Percentiles rank a stretch among this genome's conserved stretches.
Conservation (phyloP, 2,888 invertebrate species). For the Fragum whitleyi region DNA sequence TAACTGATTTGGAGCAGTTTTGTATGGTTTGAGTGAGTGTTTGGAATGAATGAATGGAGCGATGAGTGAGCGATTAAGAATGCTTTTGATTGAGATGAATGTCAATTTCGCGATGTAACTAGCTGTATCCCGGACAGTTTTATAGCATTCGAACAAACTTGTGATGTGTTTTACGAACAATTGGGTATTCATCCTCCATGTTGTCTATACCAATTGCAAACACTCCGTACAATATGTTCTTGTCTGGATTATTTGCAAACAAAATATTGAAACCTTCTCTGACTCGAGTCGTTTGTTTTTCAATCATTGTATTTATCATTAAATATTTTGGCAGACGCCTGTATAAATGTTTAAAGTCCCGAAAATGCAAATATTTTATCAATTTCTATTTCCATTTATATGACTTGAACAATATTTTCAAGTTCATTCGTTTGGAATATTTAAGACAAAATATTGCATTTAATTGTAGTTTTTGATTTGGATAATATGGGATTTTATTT, state of each 20-base stretch:
- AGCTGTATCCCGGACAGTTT: no score
- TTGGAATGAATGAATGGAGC: no score
- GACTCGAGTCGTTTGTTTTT: constrained; percentile 33
- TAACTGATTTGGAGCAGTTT: no score
- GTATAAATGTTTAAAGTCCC: constrained; percentile 38
- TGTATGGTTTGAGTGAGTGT: no score
- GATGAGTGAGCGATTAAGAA: no score
- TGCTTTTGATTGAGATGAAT: no score
- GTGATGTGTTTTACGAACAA: constrained; percentile 2
- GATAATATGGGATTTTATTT: no score
- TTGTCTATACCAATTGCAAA: constrained; percentile 20
- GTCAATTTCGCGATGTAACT: no score
- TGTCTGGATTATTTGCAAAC: constrained; percentile 20
- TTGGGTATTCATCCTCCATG: not conserved
- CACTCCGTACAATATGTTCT: constrained; percentile 23
- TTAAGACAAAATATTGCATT: constrained; percentile 13
- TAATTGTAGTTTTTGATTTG: not conserved
- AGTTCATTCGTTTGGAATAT: constrained; percentile 5
- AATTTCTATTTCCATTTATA: constrained; percentile 26
- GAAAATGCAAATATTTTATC: constrained; percentile 35
- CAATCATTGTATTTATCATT: constrained; percentile 37
- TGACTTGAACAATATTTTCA: constrained; percentile 12
- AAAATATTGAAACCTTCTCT: constrained; percentile 22
- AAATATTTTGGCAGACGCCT: constrained; percentile 49
- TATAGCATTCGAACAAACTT: not conserved